Conservation (phyloP, 1,140 invertebrate species). For the Limonius californicus region DNA sequence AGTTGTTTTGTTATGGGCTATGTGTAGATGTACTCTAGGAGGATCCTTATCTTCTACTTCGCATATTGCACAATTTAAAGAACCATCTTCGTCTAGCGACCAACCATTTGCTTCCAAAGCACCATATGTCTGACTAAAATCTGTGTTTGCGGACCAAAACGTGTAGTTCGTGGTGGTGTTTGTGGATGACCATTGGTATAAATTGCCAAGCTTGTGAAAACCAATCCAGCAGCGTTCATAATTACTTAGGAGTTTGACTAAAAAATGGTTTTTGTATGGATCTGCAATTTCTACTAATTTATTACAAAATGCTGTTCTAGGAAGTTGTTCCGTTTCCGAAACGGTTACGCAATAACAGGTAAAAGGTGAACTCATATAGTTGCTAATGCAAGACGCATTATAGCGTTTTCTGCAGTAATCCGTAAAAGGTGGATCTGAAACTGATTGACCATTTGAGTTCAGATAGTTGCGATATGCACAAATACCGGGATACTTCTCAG, state of each 20-base stretch:
- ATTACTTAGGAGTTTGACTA: neutral
- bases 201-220: neutral
- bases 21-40: neutral
- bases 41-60: neutral
- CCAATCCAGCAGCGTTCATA: neutral
- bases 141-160: neutral
- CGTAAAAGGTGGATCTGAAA: too few species aligned
- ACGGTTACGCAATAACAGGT: neutral
- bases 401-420: neutral
- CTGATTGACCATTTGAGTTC: too few species aligned
- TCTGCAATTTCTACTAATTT: neutral
- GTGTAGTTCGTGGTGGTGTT: neutral
- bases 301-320: neutral
- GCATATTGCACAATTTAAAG: neutral
- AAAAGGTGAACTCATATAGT: neutral
- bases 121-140: neutral
- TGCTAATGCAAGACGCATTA: neutral
- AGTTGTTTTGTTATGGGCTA: neutral
- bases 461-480: too few species aligned
- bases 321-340: neutral
- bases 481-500: too few species aligned
- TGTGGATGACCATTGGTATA: neutral
- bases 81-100: neutral
- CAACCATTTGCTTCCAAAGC: neutral
- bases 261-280: neutral